Evolutionary conservation across 35 echinoderm and acorn worm species (phyloP), one percentile per base, ranked within the genome.

Genomic region (Chiridota heheva): DNA sequence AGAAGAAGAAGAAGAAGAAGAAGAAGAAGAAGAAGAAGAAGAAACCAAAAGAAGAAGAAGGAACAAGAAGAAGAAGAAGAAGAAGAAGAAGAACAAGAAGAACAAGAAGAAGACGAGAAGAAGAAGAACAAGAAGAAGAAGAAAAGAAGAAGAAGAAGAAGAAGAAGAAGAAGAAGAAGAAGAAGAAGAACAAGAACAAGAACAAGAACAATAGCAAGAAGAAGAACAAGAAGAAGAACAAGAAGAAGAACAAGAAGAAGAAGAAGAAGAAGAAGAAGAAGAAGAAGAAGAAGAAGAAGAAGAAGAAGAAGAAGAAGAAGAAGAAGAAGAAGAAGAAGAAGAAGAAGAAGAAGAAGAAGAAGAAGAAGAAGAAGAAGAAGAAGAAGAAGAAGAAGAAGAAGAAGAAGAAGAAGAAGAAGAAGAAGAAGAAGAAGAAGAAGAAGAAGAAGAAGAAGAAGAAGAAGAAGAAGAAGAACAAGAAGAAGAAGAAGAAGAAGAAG

Each of bases 251-350:
- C 8, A 51, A 51, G 47, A 51, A 51, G 47, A 51, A 51, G 47
- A 51, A 51, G 47, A 51, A 51, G 47, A 51, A 51, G 47, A 51
- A 51, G 47, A 51, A 51, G 47, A 51, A 51, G 47, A 51, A 51
- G 47, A 51, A 51, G 47, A 51, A 51, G 47, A 51, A 51, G 47
- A 51, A 51, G 47, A 51, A 51, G 47, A 51, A 51, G 47, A 51
- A 51, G 47, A 51, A 51, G 47, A 51, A 51, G 47, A 51, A 51
- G 47, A 51, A 51, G 47, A 51, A 51, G 47, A 51, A 51, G 47
- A 51, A 51, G 47, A 51, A 51, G 47, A 51, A 51, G 47, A 51
- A 51, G 47, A 51, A 51, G 47, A 51, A 51, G 47, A 51, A 51
- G 47, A 51, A 51, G 47, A 51, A 51, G 47, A 64, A 64, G 12